Evolutionary conservation across 2,113 vertebrate species (phyloP).

Genomic region (Calyptommatus sinebrachiatus): DNA sequence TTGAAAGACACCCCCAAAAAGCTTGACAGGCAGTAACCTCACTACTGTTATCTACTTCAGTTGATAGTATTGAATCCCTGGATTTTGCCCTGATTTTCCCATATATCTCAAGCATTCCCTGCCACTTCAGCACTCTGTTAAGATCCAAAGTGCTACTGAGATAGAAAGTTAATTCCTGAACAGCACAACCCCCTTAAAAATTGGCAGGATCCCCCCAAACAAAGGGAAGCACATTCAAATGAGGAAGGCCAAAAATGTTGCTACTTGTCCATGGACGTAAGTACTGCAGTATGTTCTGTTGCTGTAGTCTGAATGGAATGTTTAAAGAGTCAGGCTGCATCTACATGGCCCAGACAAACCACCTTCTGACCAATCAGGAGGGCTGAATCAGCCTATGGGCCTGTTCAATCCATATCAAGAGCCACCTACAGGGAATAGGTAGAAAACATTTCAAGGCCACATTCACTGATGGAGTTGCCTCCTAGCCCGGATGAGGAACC

Average conservation of each 20-base stretch:
- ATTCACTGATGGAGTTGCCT: no score
- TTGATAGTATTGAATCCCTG: constrained; percentile 13
- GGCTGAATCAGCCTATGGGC: no score
- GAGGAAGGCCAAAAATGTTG: constrained; percentile 19
- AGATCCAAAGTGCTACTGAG: constrained; percentile 7
- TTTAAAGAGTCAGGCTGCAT: neutral
- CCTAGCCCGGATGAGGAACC: no score
- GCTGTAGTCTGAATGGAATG: neutral
- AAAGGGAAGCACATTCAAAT: constrained; percentile 24
- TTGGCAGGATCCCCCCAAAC: neutral
- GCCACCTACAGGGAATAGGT: no score
- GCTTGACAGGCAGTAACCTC: neutral
- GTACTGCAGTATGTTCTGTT: neutral
- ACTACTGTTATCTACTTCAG: constrained; percentile 1
- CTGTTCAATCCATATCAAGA: no score
- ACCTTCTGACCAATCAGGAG: no score
- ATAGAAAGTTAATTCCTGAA: constrained; percentile 35
- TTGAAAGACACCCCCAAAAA: neutral
- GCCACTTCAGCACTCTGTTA: neutral
- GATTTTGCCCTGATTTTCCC: constrained; percentile 22
- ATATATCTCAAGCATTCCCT: constrained; percentile 26
- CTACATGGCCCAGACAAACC: no score
- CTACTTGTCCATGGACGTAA: neutral
- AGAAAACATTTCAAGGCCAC: no score
- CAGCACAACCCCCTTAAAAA: constrained; percentile 18